phyloP scores from a whole-genome alignment of 1,140 invertebrate species.

The Idris sp. region DNA sequence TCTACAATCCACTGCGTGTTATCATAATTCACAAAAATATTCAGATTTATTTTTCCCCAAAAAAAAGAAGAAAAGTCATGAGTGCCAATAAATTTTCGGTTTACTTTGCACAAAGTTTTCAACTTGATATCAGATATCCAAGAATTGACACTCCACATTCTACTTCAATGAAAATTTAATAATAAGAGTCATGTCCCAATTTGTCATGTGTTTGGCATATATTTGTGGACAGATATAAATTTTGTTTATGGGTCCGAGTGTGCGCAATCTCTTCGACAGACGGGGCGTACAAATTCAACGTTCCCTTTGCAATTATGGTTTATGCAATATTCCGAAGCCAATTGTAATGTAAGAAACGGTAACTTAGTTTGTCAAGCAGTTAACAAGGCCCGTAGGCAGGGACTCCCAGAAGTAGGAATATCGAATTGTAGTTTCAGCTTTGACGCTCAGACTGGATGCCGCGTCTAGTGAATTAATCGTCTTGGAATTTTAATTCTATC shows the following conservation, averaged over 20 bases:
- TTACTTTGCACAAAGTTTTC: too few species aligned
- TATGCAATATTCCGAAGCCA: constrained; percentile 70
- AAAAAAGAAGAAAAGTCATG: too few species aligned
- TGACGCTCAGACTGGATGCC: constrained; percentile 37
- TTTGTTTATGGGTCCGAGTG: constrained; percentile 35
- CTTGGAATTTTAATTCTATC: constrained; percentile 50
- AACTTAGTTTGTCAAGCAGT: constrained; percentile 73
- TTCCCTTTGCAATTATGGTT: constrained; percentile 55
- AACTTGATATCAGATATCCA: too few species aligned
- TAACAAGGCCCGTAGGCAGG: constrained; percentile 62
- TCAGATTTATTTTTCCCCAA: too few species aligned
- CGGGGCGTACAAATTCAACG: constrained; percentile 42
- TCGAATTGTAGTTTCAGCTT: constrained; percentile 54
- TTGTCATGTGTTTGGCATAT: constrained; percentile 3
- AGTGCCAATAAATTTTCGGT: too few species aligned
- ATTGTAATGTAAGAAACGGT: constrained; percentile 74
- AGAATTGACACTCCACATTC: too few species aligned
- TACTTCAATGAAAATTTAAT: too few species aligned
- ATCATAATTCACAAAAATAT: too few species aligned
- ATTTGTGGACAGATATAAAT: constrained; percentile 48
- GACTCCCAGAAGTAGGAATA: constrained; percentile 53
- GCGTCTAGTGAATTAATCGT: constrained; percentile 50
- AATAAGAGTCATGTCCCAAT: too few species aligned
- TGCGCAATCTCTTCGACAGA: constrained; percentile 47
- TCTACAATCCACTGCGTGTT: too few species aligned